Evolutionary conservation across 2,797 vertebrate species (phyloP).

Genomic region (Trachops cirrhosus): DNA sequence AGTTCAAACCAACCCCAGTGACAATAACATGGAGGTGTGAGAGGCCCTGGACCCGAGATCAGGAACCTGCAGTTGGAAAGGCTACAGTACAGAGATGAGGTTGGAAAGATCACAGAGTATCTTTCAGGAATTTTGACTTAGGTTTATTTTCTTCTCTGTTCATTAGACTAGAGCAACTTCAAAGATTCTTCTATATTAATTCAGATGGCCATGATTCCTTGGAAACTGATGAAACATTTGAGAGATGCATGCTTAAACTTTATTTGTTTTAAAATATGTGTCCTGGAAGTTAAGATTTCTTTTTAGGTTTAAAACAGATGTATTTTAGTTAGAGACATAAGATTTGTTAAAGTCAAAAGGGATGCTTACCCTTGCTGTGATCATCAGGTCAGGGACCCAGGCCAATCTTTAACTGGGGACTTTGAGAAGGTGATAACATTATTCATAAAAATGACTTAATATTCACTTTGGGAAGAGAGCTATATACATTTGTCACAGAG

Average conservation of each 20-base stretch:
- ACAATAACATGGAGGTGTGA: background rate
- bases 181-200: background rate
- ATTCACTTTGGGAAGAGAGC: background rate
- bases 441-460: background rate
- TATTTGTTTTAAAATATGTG: background rate
- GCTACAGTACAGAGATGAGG: background rate
- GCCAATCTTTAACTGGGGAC: background rate
- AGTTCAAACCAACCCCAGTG: background rate
- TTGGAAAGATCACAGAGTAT: background rate
- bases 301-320: background rate
- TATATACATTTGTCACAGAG: background rate
- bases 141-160: background rate
- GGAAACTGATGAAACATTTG: background rate
- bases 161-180: background rate
- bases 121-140: background rate
- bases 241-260: background rate
- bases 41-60: background rate
- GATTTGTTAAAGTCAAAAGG: background rate
- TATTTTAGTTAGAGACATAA: background rate
- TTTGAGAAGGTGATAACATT: background rate
- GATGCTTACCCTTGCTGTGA: background rate
- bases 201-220: background rate
- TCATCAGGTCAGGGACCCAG: background rate
- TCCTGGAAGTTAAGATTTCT: background rate
- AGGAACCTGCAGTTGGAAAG: background rate